phyloP scores from a whole-genome alignment of 2,888 invertebrate species.

The Tenthredo distinguenda region DNA sequence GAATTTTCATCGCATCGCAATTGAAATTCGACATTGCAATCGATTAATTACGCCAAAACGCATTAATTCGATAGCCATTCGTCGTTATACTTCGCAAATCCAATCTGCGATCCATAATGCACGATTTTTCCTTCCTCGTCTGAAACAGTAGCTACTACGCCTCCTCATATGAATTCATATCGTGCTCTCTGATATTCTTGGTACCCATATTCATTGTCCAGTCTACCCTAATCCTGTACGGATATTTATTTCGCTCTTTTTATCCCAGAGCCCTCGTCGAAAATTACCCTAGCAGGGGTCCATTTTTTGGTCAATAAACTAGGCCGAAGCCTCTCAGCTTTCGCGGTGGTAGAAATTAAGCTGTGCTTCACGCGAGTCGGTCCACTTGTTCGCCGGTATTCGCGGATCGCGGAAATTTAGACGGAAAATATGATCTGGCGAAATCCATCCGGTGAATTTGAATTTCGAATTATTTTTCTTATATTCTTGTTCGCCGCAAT shows the following conservation, averaged over 20 bases:
- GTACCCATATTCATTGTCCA: background rate
- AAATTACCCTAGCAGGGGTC: slow-evolving; percentile 17
- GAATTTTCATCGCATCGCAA: background rate
- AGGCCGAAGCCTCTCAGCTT: background rate
- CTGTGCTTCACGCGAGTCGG: background rate
- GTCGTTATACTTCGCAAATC: background rate
- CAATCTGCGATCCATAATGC: background rate
- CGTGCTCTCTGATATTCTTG: background rate
- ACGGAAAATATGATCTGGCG: background rate
- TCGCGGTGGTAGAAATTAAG: slow-evolving; percentile 24
- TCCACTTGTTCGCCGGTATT: background rate
- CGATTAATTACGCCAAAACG: background rate
- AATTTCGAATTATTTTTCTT: slow-evolving; percentile 13
- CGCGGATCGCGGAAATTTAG: background rate
- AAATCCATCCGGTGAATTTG: background rate
- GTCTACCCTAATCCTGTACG: background rate
- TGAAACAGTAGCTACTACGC: background rate
- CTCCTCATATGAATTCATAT: background rate
- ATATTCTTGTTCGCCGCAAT: background rate
- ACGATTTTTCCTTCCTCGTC: background rate
- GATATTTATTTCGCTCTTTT: background rate
- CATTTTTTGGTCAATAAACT: slow-evolving; percentile 43
- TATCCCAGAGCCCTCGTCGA: background rate
- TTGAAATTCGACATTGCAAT: background rate
- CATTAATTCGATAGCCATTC: background rate